Conservation (phyloP, 2,888 invertebrate genomes). For the Osedax fenrisi region DNA sequence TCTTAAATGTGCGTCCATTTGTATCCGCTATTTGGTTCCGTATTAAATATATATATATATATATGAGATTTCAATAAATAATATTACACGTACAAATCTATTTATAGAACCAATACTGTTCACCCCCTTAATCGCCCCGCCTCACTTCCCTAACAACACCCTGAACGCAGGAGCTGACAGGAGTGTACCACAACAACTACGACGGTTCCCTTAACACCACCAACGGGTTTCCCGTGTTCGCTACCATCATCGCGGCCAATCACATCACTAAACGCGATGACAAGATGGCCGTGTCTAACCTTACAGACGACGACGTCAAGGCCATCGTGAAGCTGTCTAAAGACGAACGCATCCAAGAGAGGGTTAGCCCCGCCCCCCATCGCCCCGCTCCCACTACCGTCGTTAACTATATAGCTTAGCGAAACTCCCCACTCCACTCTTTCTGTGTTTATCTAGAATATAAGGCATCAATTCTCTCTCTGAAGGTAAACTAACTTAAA, state of each 20-base stretch:
- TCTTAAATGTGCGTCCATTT: too few species aligned
- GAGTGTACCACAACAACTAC: slow-evolving; percentile 91
- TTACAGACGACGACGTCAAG: slow-evolving; percentile 90
- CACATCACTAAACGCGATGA: slow-evolving; percentile 84
- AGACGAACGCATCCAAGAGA: slow-evolving; percentile 75
- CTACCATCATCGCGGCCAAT: slow-evolving; percentile 90
- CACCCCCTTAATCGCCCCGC: too few species aligned
- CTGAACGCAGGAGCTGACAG: slow-evolving; percentile 58
- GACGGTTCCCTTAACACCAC: slow-evolving; percentile 84
- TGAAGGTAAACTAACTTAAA: too few species aligned
- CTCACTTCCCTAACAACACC: too few species aligned
- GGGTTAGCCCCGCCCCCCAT: slow-evolving; percentile 52
- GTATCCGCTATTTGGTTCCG: too few species aligned
- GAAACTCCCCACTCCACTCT: not conserved
- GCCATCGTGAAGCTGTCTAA: slow-evolving; percentile 52
- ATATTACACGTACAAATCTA: too few species aligned
- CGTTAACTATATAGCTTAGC: too few species aligned
- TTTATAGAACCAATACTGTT: too few species aligned
- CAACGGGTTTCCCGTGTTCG: slow-evolving; percentile 86
- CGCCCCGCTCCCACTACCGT: too few species aligned
- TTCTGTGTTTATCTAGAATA: not conserved
- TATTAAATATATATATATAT: too few species aligned
- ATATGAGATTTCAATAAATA: too few species aligned
- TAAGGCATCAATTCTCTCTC: not conserved
- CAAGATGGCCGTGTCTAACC: slow-evolving; percentile 75